A percentile compares a stretch with the other conserved stretches of the same genome.
Evolutionary conservation across 2,113 vertebrate genomes (phyloP).

Genomic region (Clupea harengus): DNA sequence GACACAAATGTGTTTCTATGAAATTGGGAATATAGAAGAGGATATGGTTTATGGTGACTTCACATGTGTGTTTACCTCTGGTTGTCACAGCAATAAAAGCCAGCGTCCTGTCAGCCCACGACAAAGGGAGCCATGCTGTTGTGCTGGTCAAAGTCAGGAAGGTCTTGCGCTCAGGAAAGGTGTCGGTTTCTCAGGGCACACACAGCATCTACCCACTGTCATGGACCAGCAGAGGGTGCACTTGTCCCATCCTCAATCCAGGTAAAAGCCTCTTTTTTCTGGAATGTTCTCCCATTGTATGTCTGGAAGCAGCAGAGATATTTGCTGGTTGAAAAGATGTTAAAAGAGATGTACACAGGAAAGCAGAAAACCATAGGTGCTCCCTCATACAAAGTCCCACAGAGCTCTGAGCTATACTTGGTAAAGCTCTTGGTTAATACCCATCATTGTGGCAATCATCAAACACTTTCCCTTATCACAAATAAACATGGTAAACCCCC

Average conservation of each 20-base stretch:
- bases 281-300: background rate
- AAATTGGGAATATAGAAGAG: background rate
- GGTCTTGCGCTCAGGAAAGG: constrained; percentile 74
- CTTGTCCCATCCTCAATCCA: constrained; percentile 87
- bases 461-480: background rate
- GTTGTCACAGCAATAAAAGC: constrained; percentile 79
- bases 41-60: background rate
- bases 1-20: background rate
- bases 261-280: constrained; percentile 61
- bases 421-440: background rate
- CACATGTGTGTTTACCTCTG: constrained; percentile 5
- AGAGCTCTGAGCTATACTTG: background rate
- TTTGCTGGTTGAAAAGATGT: background rate
- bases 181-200: constrained; percentile 70
- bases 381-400: background rate
- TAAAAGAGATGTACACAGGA: background rate
- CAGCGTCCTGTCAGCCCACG: constrained; percentile 84
- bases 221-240: constrained; percentile 87
- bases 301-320: background rate
- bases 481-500: background rate
- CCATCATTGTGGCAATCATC: background rate
- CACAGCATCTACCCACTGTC: constrained; percentile 82
- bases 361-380: background rate
- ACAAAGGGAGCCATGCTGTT: constrained; percentile 87
- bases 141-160: constrained; percentile 84